Percentiles rank a stretch among this genome's conserved stretches.
Evolutionary conservation across 2,888 invertebrate species (phyloP).

Genomic region (Agonum fuliginosum): DNA sequence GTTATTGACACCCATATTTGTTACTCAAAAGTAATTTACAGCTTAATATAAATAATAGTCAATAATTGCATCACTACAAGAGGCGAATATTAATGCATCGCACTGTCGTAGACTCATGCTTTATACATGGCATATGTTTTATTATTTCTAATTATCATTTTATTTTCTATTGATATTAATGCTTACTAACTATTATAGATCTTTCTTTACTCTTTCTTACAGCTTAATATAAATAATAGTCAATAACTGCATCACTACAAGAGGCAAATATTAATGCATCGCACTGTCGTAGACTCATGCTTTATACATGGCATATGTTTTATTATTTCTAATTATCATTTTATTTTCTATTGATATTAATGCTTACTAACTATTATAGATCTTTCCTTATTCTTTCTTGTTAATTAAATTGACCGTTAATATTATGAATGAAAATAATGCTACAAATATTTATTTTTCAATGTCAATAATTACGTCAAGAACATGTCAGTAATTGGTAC

Average conservation of each 20-base stretch:
- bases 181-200: conserved; percentile 2
- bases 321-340: conserved; percentile 1
- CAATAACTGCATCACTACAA: not conserved
- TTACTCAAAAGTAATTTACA: not conserved
- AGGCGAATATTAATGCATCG: not conserved
- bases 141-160: conserved; percentile 1
- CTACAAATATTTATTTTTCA: not conserved
- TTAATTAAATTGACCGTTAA: conserved; percentile 2
- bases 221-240: not conserved
- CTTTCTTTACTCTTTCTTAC: not conserved
- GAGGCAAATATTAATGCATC: not conserved
- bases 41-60: not conserved
- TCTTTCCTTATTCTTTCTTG: not conserved
- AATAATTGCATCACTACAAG: not conserved
- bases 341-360: not conserved
- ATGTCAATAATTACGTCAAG: not conserved
- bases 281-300: not conserved
- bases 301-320: too few species aligned
- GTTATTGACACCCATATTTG: not conserved
- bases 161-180: not conserved
- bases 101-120: not conserved
- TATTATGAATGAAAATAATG: not conserved
- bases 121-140: too few species aligned
- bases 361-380: conserved; percentile 2
- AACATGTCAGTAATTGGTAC: not conserved